Evolutionary conservation across 1,140 invertebrate species (phyloP), one percentile per base, ranked within the genome.

Genomic region (Sycophaga agraensis): DNA sequence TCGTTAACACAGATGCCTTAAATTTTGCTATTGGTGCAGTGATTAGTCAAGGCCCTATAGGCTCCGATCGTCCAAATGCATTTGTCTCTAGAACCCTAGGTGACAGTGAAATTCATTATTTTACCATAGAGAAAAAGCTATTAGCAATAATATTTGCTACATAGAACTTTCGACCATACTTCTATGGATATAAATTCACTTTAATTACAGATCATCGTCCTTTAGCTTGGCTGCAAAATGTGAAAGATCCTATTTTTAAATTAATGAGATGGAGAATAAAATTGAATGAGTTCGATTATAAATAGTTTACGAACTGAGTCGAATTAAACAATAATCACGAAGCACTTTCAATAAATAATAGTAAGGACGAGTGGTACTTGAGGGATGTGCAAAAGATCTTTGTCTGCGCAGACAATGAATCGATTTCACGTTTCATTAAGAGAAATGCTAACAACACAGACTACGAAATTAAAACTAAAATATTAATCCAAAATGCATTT

Each of bases 211-310:
- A 76, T 60, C 73, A 84, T 54, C 70, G 71, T 59, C 75, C 79
- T 0, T 63, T 83, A 37, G 62, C 59, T 26, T 85, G 77, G 74
- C 56, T 85, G 5, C 68, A 73, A 7, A 74, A 73, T 6, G 65
- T 75, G 0, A 82, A 78, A 69, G 75, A 82, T 46, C 75, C 75
- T 5, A 71, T 62, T 4, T 72, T 68, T 24, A 59, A 75, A 60
- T 64, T 85, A 16, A 67, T 79, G 4, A 66, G 81, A 55, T 86
- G 83, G 82, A 46, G 73, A 26, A 39, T 77, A 2, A 64, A 68
- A 69, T 50, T 80, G 56, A 65, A n/a, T 75, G 82, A 59, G 84
- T 76, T 68, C 62, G 79, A 22, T 83, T 78, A 65, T 62, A 77
- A 55, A 78, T 85, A 2, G 42, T 67, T 22, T 80, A 82, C 54